Conservation (phyloP, 2,888 invertebrate genomes). For the Matsumyia berberina region DNA sequence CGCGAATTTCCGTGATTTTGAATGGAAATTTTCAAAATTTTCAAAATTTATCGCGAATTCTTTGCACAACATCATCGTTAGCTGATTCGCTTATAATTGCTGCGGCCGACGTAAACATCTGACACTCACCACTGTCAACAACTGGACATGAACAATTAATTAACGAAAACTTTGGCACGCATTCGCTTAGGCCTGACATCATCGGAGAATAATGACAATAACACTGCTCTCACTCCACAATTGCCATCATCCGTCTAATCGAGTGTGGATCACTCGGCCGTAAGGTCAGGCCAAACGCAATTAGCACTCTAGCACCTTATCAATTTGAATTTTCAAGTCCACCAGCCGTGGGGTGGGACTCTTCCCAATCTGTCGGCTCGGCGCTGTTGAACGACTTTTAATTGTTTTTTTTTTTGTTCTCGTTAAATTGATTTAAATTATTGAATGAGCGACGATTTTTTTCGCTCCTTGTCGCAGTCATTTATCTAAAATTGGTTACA, state of each 20-base stretch:
- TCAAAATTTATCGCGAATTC: neutral
- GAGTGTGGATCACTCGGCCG: neutral
- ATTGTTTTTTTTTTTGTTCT: neutral
- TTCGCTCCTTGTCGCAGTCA: neutral
- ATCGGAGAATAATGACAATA: slow-evolving; percentile 2
- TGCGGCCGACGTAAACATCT: neutral
- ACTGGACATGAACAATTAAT: slow-evolving; percentile 10
- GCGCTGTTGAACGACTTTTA: neutral
- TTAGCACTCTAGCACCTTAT: slow-evolving; percentile 7
- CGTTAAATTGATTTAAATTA: neutral
- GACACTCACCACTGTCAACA: neutral
- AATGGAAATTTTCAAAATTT: too few species aligned
- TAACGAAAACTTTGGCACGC: slow-evolving; percentile 3
- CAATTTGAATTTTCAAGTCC: neutral
- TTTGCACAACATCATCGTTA: neutral
- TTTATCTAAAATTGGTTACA: neutral
- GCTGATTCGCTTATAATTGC: neutral
- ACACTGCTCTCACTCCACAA: neutral
- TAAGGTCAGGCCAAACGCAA: slow-evolving; percentile 2
- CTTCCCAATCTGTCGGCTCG: neutral
- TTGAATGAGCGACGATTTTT: neutral
- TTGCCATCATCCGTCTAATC: slow-evolving; percentile 5
- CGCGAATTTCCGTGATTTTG: neutral
- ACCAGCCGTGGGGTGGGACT: neutral
- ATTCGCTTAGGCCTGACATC: slow-evolving; percentile 10